Percentiles rank a stretch among this genome's conserved stretches.
phyloP scores from a whole-genome alignment of 1,140 invertebrate genomes.

The Drosophila sucinea region DNA sequence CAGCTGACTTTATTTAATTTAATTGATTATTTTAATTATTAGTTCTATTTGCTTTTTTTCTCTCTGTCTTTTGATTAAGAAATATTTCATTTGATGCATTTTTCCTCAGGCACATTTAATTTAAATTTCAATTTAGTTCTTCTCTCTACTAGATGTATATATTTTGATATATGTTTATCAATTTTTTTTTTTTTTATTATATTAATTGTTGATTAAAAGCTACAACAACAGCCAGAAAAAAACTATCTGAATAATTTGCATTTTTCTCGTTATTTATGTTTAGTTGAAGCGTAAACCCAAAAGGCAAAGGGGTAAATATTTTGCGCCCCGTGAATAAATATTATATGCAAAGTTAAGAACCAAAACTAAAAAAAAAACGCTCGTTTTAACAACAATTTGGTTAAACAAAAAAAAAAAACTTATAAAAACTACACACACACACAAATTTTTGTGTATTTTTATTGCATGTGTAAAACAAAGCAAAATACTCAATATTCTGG shows the following conservation, averaged over 20 bases:
- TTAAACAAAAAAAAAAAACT: constrained; percentile 52
- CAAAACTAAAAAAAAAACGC: constrained; percentile 38
- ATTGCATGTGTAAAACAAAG: constrained; percentile 54
- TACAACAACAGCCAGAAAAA: neutral
- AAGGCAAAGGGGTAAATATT: constrained; percentile 62
- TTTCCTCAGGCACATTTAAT: neutral
- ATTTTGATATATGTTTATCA: constrained; percentile 47
- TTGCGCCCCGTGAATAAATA: constrained; percentile 57
- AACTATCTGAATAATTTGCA: constrained; percentile 37
- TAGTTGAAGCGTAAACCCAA: constrained; percentile 70
- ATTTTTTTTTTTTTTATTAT: constrained; percentile 29
- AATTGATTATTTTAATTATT: neutral
- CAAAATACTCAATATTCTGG: constrained; percentile 63
- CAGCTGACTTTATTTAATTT: neutral
- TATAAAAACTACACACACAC: constrained; percentile 51
- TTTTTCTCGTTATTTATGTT: constrained; percentile 62
- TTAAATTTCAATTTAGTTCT: constrained; percentile 2
- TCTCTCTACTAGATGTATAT: constrained; percentile 1
- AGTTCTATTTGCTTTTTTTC: neutral
- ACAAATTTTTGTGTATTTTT: constrained; percentile 25
- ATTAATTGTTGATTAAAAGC: constrained; percentile 42
- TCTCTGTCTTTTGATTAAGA: neutral
- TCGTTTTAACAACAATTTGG: constrained; percentile 72
- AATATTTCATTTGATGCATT: neutral
- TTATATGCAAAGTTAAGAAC: constrained; percentile 39